Conservation (phyloP, 1,140 invertebrate species). For the Choristoneura fumiferana region DNA sequence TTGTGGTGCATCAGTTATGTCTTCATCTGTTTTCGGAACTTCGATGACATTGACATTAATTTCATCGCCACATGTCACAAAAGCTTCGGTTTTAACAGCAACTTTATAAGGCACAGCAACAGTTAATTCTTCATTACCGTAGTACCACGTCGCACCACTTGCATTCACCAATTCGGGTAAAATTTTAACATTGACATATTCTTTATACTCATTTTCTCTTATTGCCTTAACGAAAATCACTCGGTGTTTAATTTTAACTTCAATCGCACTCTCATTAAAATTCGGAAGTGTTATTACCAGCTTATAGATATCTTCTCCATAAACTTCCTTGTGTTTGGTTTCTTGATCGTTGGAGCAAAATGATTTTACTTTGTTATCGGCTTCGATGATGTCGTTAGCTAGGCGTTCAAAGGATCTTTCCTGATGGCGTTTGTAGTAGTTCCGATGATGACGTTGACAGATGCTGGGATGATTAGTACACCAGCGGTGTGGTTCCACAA, state of each 20-base stretch:
- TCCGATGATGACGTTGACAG: background rate
- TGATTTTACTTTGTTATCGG: background rate
- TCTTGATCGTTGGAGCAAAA: background rate
- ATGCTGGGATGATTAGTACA: background rate
- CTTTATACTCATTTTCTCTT: background rate
- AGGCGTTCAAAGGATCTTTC: slow-evolving; percentile 4
- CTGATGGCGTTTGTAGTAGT: background rate
- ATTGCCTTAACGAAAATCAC: background rate
- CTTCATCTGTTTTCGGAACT: background rate
- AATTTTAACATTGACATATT: slow-evolving; percentile 9
- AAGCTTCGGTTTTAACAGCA: background rate
- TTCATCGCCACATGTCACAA: background rate
- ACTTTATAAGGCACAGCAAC: slow-evolving; percentile 3
- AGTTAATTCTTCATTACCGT: background rate
- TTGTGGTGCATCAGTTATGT: background rate
- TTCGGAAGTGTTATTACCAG: background rate
- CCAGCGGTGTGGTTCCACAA: slow-evolving; percentile 1
- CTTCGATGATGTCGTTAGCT: slow-evolving; percentile 2
- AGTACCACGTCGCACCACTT: background rate
- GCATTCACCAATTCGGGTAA: background rate
- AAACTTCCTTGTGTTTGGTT: background rate
- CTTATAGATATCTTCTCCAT: slow-evolving; percentile 6
- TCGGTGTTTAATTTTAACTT: slow-evolving; percentile 11
- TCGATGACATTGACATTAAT: background rate
- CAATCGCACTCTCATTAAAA: slow-evolving; percentile 2